These are phyloP conservation scores for Sphaeridia pumilis DNA, from an alignment of 2,888 invertebrate genomes.

Conservation along the genomic window DNA sequence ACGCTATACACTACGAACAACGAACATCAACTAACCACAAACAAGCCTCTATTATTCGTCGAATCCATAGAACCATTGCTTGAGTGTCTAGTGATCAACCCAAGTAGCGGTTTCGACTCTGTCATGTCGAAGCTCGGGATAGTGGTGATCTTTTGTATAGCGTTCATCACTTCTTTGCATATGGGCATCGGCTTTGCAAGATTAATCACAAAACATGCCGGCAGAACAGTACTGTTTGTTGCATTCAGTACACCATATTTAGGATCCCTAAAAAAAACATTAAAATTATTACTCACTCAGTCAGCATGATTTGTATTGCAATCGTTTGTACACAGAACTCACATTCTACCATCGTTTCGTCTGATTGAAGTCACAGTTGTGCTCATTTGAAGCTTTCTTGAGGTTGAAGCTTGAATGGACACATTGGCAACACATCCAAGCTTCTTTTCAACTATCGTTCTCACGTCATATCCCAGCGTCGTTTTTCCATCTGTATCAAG, in stretches of 20 bases:
- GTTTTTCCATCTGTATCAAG: slow-evolving; percentile 62
- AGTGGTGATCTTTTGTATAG: slow-evolving; percentile 53
- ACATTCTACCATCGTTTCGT: slow-evolving; percentile 63
- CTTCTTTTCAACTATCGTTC: slow-evolving; percentile 51
- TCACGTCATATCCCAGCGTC: slow-evolving; percentile 57
- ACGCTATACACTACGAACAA: background rate
- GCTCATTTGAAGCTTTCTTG: slow-evolving; percentile 62
- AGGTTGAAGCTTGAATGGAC: slow-evolving; percentile 73
- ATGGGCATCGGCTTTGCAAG: slow-evolving; percentile 77
- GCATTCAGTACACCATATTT: slow-evolving; percentile 66
- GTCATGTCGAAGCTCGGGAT: slow-evolving; percentile 49
- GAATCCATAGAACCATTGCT: slow-evolving; percentile 62
- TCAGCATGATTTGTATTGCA: background rate
- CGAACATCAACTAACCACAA: slow-evolving; percentile 54
- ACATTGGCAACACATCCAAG: slow-evolving; percentile 81
- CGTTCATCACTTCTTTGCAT: slow-evolving; percentile 59
- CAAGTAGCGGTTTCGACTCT: slow-evolving; percentile 52
- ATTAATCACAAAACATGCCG: slow-evolving; percentile 76
- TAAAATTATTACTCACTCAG: background rate
- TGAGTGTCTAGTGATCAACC: slow-evolving; percentile 64
- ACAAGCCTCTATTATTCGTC: slow-evolving; percentile 63
- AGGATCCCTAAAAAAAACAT: slow-evolving; percentile 48
- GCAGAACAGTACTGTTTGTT: slow-evolving; percentile 76
- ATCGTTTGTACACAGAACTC: slow-evolving; percentile 17
- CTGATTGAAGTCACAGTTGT: slow-evolving; percentile 55